These are phyloP conservation scores for Sporophila hypoxantha DNA, from an alignment of 2,113 vertebrate genomes.

Conservation along the genomic window DNA sequence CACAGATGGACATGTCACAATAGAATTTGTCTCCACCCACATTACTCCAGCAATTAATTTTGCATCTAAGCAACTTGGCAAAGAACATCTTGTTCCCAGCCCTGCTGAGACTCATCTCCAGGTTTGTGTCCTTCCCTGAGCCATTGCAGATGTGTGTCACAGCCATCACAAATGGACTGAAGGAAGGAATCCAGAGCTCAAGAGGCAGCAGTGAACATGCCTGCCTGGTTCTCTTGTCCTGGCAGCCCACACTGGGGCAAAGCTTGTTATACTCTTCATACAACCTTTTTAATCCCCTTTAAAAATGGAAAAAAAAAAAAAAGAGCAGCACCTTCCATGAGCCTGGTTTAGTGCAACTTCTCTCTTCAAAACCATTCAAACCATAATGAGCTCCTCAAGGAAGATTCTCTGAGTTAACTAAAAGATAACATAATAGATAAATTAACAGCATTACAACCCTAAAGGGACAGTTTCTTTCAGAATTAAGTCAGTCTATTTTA, in stretches of 20 bases:
- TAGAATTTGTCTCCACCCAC: not conserved
- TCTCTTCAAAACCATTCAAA: not conserved
- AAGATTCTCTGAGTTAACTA: not conserved
- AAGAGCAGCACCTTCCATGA: not conserved
- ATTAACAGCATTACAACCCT: not conserved
- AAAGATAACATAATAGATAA: not conserved
- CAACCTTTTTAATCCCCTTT: not conserved
- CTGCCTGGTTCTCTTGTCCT: not conserved
- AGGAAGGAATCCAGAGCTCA: not conserved
- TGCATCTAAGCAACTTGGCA: not conserved
- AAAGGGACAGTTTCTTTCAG: not conserved
- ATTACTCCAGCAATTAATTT: not conserved
- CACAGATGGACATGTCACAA: not conserved
- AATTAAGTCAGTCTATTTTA: not conserved
- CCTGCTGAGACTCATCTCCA: not conserved
- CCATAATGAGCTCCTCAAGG: not conserved
- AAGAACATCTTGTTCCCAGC: not conserved
- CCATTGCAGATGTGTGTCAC: not conserved
- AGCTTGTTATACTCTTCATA: not conserved
- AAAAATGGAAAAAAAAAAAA: not conserved
- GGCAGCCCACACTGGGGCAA: accelerated
- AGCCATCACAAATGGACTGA: not conserved
- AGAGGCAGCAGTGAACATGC: not conserved
- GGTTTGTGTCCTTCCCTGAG: not conserved
- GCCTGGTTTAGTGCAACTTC: not conserved